A percentile compares a stretch with the other conserved stretches of the same genome.
phyloP scores from a whole-genome alignment of 2,797 vertebrate species.

The Eospalax fontanierii region DNA sequence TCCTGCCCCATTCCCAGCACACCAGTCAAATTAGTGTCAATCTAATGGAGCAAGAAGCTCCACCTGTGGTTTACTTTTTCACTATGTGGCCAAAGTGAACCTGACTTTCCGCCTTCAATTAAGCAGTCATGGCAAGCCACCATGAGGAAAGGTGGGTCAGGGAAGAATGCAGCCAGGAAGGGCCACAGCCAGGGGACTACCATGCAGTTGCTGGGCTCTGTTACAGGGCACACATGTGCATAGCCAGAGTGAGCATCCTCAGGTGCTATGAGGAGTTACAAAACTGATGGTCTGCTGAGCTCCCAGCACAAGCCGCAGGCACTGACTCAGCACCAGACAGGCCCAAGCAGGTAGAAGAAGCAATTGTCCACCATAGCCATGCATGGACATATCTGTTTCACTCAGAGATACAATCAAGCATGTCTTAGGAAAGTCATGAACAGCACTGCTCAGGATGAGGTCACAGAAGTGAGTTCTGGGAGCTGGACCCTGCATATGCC shows the following conservation, averaged over 20 bases:
- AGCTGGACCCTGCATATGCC: background rate
- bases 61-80: background rate
- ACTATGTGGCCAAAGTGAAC: background rate
- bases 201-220: background rate
- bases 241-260: background rate
- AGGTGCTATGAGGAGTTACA: background rate
- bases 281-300: background rate
- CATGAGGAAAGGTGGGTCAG: background rate
- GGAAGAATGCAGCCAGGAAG: too few species aligned
- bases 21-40: background rate
- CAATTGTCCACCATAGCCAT: background rate
- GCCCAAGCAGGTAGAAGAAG: background rate
- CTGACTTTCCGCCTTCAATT: background rate
- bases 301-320: background rate
- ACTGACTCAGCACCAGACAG: background rate
- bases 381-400: background rate
- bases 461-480: background rate
- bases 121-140: background rate
- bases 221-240: too few species aligned
- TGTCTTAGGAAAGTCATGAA: background rate
- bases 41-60: background rate
- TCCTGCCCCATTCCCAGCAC: too few species aligned
- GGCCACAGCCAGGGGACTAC: too few species aligned
- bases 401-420: background rate
- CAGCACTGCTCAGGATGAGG: background rate